Evolutionary conservation across 2,888 invertebrate species (phyloP).

Genomic region (Drosophila austrosaltans): DNA sequence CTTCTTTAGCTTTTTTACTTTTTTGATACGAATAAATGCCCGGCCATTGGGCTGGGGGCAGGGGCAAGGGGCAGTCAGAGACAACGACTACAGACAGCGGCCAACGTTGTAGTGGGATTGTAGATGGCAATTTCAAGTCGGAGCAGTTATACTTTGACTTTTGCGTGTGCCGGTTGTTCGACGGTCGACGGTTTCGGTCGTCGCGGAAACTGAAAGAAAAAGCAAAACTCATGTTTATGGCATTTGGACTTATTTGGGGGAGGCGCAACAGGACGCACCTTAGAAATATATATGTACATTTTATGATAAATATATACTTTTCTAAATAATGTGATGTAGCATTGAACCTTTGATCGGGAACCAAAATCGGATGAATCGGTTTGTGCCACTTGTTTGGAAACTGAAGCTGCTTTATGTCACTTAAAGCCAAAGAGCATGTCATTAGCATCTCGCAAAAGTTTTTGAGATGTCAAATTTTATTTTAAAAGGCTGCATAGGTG

Average conservation of each 20-base stretch:
- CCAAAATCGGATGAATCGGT: neutral
- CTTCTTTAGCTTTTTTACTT: neutral
- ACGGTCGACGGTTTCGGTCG: constrained; percentile 42
- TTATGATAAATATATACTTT: neutral
- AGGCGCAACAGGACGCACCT: constrained; percentile 74
- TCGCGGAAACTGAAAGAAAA: constrained; percentile 7
- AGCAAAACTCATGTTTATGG: constrained; percentile 27
- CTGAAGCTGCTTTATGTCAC: constrained; percentile 32
- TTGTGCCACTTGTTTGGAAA: constrained; percentile 11
- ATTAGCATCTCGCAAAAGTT: constrained; percentile 45
- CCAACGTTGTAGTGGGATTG: constrained; percentile 26
- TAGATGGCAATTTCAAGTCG: constrained; percentile 42
- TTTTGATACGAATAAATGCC: constrained; percentile 11
- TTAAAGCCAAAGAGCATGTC: constrained; percentile 39
- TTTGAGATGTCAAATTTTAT: constrained; percentile 69
- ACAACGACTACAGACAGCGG: constrained; percentile 26
- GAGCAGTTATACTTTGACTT: constrained; percentile 71
- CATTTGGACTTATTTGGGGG: constrained; percentile 58
- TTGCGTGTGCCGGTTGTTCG: constrained; percentile 53
- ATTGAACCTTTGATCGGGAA: constrained; percentile 4
- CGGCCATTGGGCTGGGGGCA: neutral
- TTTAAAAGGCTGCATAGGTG: constrained; percentile 64
- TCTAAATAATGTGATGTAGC: neutral
- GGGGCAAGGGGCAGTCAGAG: neutral
- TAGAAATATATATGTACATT: constrained; percentile 38